Percentiles rank a stretch among this genome's conserved stretches.
These are phyloP conservation scores for Neotoxoptera formosana DNA, from an alignment of 1,140 invertebrate species.

Conservation along the genomic window DNA sequence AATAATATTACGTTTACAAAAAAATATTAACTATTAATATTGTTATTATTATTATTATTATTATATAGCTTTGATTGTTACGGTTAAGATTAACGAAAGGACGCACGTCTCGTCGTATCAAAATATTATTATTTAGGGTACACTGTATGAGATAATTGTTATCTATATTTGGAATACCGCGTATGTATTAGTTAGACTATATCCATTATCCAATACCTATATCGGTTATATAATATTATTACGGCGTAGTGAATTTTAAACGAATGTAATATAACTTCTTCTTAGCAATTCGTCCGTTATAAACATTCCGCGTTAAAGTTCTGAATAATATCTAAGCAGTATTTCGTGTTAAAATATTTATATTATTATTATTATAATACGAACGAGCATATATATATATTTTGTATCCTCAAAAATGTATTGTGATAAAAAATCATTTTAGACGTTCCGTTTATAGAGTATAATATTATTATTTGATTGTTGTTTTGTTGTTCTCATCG, in stretches of 20 bases:
- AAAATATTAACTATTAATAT: neutral
- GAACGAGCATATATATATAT: neutral
- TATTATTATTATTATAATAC: neutral
- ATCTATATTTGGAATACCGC: neutral
- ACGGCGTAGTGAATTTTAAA: neutral
- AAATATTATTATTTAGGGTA: neutral
- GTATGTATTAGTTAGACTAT: neutral
- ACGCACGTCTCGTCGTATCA: neutral
- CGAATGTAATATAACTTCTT: neutral
- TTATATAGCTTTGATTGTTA: constrained; percentile 35
- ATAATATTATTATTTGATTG: neutral
- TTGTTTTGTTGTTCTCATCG: neutral
- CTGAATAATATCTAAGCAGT: neutral
- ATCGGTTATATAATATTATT: neutral
- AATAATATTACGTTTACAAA: neutral
- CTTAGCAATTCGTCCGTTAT: neutral
- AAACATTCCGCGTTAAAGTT: neutral
- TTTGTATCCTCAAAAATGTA: constrained; percentile 20
- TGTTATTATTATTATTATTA: constrained; percentile 20
- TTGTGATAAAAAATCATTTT: constrained; percentile 47
- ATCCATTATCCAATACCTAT: neutral
- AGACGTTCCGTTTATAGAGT: constrained; percentile 2
- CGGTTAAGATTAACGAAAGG: neutral
- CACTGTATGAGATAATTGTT: neutral
- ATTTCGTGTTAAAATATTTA: neutral